These are phyloP conservation scores for Vulpes vulpes DNA, from an alignment of 2,113 vertebrate species.

Conservation along the genomic window DNA sequence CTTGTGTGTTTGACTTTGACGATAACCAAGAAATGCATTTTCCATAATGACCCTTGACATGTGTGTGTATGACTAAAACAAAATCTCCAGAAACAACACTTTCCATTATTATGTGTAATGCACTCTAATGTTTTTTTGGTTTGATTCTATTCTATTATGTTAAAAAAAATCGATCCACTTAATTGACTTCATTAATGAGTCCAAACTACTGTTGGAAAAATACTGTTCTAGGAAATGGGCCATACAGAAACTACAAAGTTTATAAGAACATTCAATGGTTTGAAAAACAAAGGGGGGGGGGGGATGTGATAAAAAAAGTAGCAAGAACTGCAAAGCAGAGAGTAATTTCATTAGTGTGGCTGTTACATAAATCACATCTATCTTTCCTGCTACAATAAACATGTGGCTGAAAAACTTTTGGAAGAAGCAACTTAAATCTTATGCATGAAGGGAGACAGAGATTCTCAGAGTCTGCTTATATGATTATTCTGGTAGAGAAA, in stretches of 20 bases:
- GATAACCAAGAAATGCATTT: not conserved
- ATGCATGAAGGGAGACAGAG: not conserved
- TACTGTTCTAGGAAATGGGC: not conserved
- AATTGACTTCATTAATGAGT: conserved; percentile 14
- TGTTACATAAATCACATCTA: not conserved
- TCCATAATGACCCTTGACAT: not conserved
- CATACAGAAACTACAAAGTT: conserved; percentile 22
- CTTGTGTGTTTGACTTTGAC: not conserved
- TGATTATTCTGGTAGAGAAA: not conserved
- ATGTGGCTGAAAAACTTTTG: not conserved
- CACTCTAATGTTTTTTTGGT: not conserved
- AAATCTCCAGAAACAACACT: conserved; percentile 29
- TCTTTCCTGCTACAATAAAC: not conserved
- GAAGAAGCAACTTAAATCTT: not conserved
- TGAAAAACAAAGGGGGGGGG: not conserved
- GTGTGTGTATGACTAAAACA: not conserved
- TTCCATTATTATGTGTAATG: not conserved
- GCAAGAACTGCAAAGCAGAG: not conserved
- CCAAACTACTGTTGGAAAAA: conserved; percentile 27
- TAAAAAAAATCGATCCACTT: not conserved
- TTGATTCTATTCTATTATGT: not conserved
- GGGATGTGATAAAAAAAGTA: not conserved
- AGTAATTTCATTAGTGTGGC: not conserved
- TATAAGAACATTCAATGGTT: not conserved
- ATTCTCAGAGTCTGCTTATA: not conserved